Conservation (phyloP, 2,113 vertebrate species). For the Pycnonotus jocosus region DNA sequence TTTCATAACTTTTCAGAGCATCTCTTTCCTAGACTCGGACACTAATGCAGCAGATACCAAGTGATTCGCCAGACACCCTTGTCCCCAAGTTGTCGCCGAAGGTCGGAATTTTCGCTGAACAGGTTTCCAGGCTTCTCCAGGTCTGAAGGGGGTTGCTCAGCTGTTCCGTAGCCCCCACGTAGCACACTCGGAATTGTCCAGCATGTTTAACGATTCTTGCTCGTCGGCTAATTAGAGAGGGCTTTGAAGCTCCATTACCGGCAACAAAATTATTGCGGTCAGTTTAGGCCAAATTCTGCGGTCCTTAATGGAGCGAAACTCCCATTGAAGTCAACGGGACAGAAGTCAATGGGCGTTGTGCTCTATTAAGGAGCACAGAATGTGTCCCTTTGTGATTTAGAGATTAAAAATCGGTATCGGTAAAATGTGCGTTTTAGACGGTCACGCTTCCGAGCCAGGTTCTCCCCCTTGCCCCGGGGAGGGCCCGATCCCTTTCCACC, state of each 20-base stretch:
- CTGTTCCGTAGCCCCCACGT: not conserved
- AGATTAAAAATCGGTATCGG: slow-evolving; percentile 1
- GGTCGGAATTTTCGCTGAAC: not conserved
- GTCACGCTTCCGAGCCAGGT: not conserved
- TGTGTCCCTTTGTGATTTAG: not conserved
- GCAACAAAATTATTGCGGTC: slow-evolving; percentile 59
- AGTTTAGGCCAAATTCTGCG: slow-evolving; percentile 57
- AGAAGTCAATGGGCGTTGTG: slow-evolving; percentile 56
- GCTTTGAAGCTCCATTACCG: slow-evolving; percentile 61
- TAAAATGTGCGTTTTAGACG: not conserved
- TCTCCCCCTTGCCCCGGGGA: not conserved
- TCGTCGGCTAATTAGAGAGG: slow-evolving; percentile 56
- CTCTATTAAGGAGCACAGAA: slow-evolving; percentile 26
- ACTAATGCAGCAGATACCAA: not conserved
- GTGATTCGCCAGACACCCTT: not conserved
- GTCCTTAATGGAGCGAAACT: slow-evolving; percentile 61
- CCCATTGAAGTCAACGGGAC: slow-evolving; percentile 43
- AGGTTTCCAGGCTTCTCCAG: not conserved
- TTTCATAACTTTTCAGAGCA: not conserved
- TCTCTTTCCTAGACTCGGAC: not conserved
- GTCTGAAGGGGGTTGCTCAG: not conserved
- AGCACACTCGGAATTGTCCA: not conserved
- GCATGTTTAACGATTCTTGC: slow-evolving; percentile 50
- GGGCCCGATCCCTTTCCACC: not conserved
- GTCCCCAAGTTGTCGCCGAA: not conserved